Conservation (phyloP, 2,888 invertebrate genomes). For the Bimastos eiseni region DNA sequence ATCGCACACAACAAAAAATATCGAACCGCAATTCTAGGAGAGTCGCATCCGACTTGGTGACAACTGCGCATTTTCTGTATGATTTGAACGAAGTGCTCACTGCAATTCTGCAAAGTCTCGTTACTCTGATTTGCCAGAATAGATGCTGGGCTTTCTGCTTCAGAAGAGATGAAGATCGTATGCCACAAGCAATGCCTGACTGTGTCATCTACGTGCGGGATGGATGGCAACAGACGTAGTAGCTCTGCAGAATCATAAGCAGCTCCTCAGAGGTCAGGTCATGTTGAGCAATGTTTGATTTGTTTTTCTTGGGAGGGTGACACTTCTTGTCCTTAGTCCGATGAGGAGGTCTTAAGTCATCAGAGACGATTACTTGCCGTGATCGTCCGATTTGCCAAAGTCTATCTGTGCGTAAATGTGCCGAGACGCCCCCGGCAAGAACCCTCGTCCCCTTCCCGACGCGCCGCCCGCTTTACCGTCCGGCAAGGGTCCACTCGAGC, state of each 20-base stretch:
- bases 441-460: not conserved
- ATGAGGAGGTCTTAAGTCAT: not conserved
- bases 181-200: not conserved
- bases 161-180: not conserved
- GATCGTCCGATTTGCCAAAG: slow-evolving; percentile 59
- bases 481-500: not conserved
- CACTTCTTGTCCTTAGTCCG: not conserved
- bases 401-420: slow-evolving; percentile 59
- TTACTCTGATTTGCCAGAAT: not conserved
- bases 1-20: not conserved
- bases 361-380: not conserved
- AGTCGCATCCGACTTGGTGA: not conserved
- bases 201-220: not conserved
- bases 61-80: not conserved
- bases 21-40: not conserved
- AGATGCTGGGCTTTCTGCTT: not conserved
- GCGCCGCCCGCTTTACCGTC: not conserved
- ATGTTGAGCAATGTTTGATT: slow-evolving; percentile 13
- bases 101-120: not conserved
- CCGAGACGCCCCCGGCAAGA: not conserved
- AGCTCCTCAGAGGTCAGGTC: not conserved
- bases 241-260: not conserved
- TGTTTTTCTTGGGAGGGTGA: not conserved
- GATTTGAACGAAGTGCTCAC: not conserved
- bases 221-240: not conserved